Evolutionary conservation across 2,113 vertebrate genomes (phyloP).

Genomic region (Mus spicilegus): DNA sequence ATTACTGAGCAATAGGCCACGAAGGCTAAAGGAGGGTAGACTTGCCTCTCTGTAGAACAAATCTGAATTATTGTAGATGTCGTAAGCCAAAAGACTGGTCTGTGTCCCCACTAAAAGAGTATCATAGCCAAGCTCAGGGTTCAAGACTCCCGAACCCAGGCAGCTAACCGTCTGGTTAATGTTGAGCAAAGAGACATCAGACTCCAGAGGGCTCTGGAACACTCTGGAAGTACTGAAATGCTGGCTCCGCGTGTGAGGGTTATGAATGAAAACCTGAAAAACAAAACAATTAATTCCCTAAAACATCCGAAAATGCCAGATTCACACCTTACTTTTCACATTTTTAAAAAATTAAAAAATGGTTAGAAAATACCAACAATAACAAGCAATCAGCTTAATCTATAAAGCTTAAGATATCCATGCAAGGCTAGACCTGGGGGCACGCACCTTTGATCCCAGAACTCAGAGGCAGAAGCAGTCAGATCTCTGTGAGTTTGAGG

Average conservation of each 20-base stretch:
- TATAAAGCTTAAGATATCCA: background rate
- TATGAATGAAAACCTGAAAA: slow-evolving; percentile 98
- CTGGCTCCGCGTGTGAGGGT: slow-evolving; percentile 93
- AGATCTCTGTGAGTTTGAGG: background rate
- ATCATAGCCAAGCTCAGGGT: slow-evolving; percentile 90
- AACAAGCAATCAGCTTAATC: slow-evolving; percentile 47
- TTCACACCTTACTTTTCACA: background rate
- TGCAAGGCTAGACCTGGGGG: background rate
- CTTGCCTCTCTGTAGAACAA: slow-evolving; percentile 97
- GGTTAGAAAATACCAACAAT: background rate
- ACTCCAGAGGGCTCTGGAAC: slow-evolving; percentile 92
- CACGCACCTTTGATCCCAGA: background rate
- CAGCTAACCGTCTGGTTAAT: slow-evolving; percentile 97
- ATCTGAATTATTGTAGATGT: slow-evolving; percentile 96
- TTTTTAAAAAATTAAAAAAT: background rate
- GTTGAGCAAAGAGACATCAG: slow-evolving; percentile 95
- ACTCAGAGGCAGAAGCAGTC: background rate
- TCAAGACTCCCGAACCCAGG: slow-evolving; percentile 91
- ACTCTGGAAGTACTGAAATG: slow-evolving; percentile 87
- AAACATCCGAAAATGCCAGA: slow-evolving; percentile 51
- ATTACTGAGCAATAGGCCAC: background rate
- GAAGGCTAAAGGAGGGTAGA: slow-evolving; percentile 34
- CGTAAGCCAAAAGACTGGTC: slow-evolving; percentile 96
- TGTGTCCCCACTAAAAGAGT: slow-evolving; percentile 95
- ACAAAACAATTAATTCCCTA: slow-evolving; percentile 41